Base-by-base conservation (phyloP, 1,140 invertebrate genomes). In the Spodoptera frugiperda region DNA sequence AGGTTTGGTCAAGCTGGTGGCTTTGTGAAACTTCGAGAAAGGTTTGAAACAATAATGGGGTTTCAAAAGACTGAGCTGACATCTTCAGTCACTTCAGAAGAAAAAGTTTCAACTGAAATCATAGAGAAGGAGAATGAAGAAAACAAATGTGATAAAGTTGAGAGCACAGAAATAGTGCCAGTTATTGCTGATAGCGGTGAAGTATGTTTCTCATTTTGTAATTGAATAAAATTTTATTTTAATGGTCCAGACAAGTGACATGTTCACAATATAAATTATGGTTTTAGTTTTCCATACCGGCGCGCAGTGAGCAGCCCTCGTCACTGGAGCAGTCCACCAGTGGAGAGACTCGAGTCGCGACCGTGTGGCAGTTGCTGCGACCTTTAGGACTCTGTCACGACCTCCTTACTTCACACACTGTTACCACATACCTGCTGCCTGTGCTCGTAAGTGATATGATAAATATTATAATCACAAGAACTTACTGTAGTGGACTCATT, bases 311-410 rank as follows among this genome's bases (percentile, higher is more conserved):
- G 49, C 90, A 91, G 68, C 89, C 89, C 39, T 91, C 89, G n/a
- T 92, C 92, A 15, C 71, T 92, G 77, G 91, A 91, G 75, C 89
- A 89, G 63, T 89, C 89, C 15, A 87, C 82, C 15, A 90, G 79
- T 72, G 93, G 91, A 0, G 93, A 91, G 68, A 91, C 90, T 2
- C 83, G 90, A 5, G 88, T 94, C 5, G 85, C 91, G 11, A 89
- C 91, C 8, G 93, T 94, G 12, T 94, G 93, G 93, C 93, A 94
- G 85, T 95, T 99, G 61, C 95, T 99, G 75, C 96, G 97, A 85
- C 98, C 99, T 14, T 98, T 99, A 94, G 98, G 98, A 51, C 95
- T 97, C 49, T 99, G 98, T 94, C 97, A 98, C 90, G 98, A 99
- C 94, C 96, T 98, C 71, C 94, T 99, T 57, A 99, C 98, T 54